Base-by-base conservation (phyloP, 2,113 vertebrate species). In the Excalfactoria chinensis region DNA sequence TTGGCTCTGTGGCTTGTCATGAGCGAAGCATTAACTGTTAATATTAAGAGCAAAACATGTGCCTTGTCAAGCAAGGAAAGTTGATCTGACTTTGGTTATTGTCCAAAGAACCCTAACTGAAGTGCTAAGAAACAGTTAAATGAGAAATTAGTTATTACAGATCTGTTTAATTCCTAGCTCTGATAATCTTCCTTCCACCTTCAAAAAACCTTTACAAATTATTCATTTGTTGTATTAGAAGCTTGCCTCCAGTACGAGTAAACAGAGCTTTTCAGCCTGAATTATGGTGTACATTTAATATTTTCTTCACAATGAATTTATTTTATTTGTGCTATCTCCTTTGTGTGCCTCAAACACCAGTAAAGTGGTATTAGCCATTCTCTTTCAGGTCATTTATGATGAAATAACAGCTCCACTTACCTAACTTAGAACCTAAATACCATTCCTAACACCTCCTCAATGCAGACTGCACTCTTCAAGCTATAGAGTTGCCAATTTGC, bases 161-260 rank as follows among this genome's bases (percentile, higher is more conserved):
- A 78, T 30, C 75, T 26, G 3, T 44, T 76, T 78, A 86, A 89
- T 74, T 88, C 40, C 51, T 84, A 76, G 28, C 6, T 86, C 63
- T 80, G 37, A 85, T 91, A 71, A 63, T 77, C 32, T 89, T 88
- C 58, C 43, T 64, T 30, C 90, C 83, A 94, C 88, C 76, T 95
- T 86, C 79, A 77, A 62, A 94, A 75, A 28, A 91, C 41, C 28
- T 28, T 74, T 69, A 84, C 51, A 86, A 91, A 93, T 93, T 90
- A 94, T 88, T 91, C 51, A 90, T 68, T 49, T 86, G 28, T 35
- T 84, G 78, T 90, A 84, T 81, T 26, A 92, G 95, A 95, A 94
- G 25, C 48, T 86, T 89, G 66, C 40, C 19, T 93, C 58, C 83
- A 84, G 40, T 67, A 30, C 17, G 37, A 56, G 66, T 71, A 94